Evolutionary conservation across 2,888 invertebrate species (phyloP), one percentile per base, ranked within the genome.

Genomic region (Spodoptera littoralis): DNA sequence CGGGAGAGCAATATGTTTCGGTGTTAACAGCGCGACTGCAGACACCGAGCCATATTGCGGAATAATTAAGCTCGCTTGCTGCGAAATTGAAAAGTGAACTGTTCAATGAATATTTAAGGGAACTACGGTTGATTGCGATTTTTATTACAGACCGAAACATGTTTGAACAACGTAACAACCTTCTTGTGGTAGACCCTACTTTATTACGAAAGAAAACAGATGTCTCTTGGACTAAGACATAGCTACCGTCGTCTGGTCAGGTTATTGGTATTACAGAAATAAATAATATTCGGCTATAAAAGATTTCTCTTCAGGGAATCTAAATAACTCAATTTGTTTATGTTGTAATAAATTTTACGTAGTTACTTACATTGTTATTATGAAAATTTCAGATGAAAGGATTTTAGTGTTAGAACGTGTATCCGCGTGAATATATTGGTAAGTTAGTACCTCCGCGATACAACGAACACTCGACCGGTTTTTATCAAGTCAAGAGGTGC

Each of bases 81-180:
- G 27, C 24, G 13, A 58, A 57, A 72, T 60, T 75, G 57, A 60
- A 70, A 74, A 65, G 18, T 75, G 55, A 48, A 54, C 50, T 30
- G 56, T 62, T 57, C 59, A 57, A 46, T 75, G 36, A 75, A 74
- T 70, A 60, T 65, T 59, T 52, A n/a, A 54, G 43, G 12, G 22
- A 42, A 24, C 30, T 27, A 49, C 43, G 46, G 70, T 58, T 60
- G 48, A 65, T 63, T 60, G 48, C 27, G 47, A 36, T 57, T 59
- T 75, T 64, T 72, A 64, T 59, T 53, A 42, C 47, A 43, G 50
- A 45, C 18, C 41, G 52, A 46, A 56, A 71, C 48, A 66, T 56
- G 58, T n/a, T 48, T 44, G 45, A 12, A 50, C 12, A 56, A 47
- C 13, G 12, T 36, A 58, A 56, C 11, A 52, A 41, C 30, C 42